These are phyloP conservation scores for Mormyrus proboscirostris DNA, from an alignment of 2,797 vertebrate genomes.

Conservation along the genomic window DNA sequence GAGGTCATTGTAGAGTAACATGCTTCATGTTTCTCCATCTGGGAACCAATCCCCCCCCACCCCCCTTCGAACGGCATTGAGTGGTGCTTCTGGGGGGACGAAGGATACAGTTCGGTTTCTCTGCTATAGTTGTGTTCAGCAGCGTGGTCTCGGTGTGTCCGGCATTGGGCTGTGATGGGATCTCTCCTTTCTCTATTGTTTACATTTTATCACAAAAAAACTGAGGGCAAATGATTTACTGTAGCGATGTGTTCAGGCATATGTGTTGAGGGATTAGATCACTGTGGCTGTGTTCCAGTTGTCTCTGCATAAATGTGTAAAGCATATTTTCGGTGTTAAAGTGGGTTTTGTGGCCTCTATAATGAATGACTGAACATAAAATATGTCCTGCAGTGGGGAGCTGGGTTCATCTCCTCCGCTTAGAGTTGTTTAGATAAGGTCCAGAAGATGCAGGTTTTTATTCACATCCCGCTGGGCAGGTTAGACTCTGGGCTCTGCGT, in stretches of 20 bases:
- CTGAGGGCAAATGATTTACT: background rate
- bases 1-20: conserved; percentile 70
- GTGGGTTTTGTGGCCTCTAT: background rate
- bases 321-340: background rate
- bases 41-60: conserved; percentile 40
- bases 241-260: background rate
- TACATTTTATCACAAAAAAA: background rate
- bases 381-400: background rate
- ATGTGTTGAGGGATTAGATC: background rate
- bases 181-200: background rate
- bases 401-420: background rate
- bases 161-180: background rate
- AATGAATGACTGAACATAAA: background rate
- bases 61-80: conserved; percentile 44
- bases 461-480: background rate
- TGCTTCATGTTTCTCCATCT: conserved; percentile 72
- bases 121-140: conserved; percentile 48
- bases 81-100: conserved; percentile 40
- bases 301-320: background rate
- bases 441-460: background rate
- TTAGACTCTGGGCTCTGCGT: background rate
- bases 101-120: conserved; percentile 48
- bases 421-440: background rate
- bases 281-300: background rate
- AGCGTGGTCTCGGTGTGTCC: background rate